Base-by-base conservation (phyloP, 2,888 invertebrate species). In the Aphodius sticticus region DNA sequence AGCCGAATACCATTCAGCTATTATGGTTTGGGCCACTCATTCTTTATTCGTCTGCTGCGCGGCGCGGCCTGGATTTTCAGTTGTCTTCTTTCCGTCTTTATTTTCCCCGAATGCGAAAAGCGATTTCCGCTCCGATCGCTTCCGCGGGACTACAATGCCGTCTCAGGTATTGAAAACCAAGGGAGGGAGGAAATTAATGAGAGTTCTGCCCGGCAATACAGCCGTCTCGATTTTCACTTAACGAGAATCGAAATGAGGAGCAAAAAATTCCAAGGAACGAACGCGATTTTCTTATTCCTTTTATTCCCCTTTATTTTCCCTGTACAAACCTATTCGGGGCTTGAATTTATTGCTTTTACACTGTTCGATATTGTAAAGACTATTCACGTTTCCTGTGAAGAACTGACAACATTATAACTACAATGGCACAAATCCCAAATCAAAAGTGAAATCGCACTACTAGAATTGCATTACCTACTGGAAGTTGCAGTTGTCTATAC, bases 91-190 rank as follows among this genome's bases (percentile, higher is more conserved):
- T 53, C 53, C 53, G 53, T 53, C 53, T 53, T 53, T 53, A 53
- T 53, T 53, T 53, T 53, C 53, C 53, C 53, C 53, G 53, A 53
- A 53, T 53, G 53, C 53, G 53, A 53, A 53, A 53, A 53, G 53
- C 81, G 82, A 82, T 83, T 83, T 84, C 82, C 82, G 82, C 82
- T 83, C 81, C 83, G 83, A 83, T 85, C 83, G 82, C 9, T 12
- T 53, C 53, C 53, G 82, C 80, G 81, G 81, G 82, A 78, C 82
- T 83, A 84, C 84, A 85, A 84, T 84, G 81, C 82, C 80, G 53
- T 53, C 53, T 53, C 53, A 81, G 83, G 82, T 83, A 85, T 84
- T 84, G 84, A 84, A 82, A 83, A 84, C 84, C 84, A 83, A 81
- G 53, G 53, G 53, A 53, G 53, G 53, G 53, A 53, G 83, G 83